Conservation (phyloP, 2,113 vertebrate genomes). For the Syrrhaptes paradoxus region DNA sequence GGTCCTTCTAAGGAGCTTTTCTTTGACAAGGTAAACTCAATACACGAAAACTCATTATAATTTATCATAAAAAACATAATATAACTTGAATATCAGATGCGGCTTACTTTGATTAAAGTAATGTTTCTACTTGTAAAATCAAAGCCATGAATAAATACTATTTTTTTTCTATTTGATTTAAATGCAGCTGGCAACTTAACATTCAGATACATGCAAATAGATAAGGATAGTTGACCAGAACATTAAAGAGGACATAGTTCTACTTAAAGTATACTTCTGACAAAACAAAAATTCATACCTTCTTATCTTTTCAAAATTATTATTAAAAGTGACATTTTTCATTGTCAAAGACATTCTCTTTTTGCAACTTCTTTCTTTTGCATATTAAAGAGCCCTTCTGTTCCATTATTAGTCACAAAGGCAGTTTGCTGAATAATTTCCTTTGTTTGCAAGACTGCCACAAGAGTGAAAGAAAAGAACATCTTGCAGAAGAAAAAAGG, state of each 20-base stretch:
- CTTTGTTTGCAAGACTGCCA: conserved; percentile 9
- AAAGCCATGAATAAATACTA: neutral
- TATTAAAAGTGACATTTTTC: conserved; percentile 26
- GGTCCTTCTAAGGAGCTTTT: neutral
- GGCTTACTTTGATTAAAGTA: neutral
- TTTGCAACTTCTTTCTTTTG: conserved; percentile 20
- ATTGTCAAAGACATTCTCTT: neutral
- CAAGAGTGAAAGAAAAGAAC: neutral
- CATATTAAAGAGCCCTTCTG: conserved; percentile 48
- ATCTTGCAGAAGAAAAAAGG: neutral
- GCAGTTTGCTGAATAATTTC: conserved; percentile 42
- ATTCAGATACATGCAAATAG: neutral
- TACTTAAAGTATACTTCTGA: neutral
- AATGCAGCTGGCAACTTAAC: neutral
- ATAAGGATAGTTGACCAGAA: neutral
- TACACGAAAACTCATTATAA: neutral
- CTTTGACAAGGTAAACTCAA: neutral
- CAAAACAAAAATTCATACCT: conserved; percentile 14
- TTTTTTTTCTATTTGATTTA: neutral
- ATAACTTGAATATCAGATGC: neutral
- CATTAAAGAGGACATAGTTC: neutral
- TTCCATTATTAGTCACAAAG: conserved; percentile 48
- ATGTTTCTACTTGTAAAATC: neutral
- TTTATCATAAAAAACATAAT: neutral
- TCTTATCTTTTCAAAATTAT: conserved; percentile 30